Percentiles rank a stretch among this genome's conserved stretches.
Conservation (phyloP, 2,113 vertebrate species). For the Corapipo altera region DNA sequence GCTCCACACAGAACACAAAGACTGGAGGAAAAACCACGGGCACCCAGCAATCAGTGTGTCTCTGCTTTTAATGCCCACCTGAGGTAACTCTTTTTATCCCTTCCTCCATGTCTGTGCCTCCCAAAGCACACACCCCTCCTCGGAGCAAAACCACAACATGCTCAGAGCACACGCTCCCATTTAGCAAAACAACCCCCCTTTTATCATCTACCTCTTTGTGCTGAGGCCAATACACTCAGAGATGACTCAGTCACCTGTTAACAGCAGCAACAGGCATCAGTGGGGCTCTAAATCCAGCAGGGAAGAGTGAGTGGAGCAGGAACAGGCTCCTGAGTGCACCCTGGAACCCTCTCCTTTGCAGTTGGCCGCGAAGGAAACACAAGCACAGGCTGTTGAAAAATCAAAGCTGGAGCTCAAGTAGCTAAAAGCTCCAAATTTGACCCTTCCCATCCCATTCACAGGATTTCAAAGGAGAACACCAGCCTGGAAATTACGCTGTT, state of each 20-base stretch:
- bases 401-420: neutral
- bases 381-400: neutral
- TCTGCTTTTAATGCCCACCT: neutral
- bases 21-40: neutral
- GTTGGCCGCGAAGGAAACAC: neutral
- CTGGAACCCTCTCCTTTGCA: neutral
- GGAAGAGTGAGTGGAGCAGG: neutral
- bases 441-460: neutral
- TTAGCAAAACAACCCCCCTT: conserved; percentile 38
- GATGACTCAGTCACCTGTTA: conserved; percentile 36
- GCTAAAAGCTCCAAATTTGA: conserved; percentile 15
- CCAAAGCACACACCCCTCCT: neutral
- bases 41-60: neutral
- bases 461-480: neutral
- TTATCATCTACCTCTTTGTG: neutral
- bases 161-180: neutral
- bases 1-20: neutral
- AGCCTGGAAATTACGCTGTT: neutral
- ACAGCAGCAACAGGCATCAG: neutral
- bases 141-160: neutral
- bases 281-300: neutral
- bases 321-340: neutral
- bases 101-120: neutral
- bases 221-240: neutral
- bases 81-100: neutral